phyloP scores from a whole-genome alignment of 2,888 invertebrate genomes.

The Callosobruchus maculatus region DNA sequence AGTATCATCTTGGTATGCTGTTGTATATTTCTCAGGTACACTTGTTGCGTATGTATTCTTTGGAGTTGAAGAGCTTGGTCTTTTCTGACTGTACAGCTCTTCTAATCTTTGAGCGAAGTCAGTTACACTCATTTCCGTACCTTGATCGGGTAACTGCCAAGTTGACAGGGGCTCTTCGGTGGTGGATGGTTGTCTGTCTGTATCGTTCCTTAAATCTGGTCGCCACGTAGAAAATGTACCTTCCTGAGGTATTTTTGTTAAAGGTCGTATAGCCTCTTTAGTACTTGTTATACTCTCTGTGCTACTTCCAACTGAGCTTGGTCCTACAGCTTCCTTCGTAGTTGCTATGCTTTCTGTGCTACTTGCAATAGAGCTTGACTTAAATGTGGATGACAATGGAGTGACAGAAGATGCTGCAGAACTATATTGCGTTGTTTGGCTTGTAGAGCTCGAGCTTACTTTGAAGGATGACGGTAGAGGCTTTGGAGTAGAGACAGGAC shows the following conservation, averaged over 20 bases:
- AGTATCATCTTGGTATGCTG: background rate
- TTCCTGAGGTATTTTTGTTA: background rate
- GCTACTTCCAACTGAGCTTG: background rate
- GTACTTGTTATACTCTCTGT: background rate
- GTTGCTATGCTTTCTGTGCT: background rate
- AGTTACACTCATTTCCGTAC: background rate
- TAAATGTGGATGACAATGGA: background rate
- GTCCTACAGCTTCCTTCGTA: background rate
- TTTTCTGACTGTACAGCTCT: background rate
- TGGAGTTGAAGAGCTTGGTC: background rate
- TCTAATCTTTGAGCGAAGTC: background rate
- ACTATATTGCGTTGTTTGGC: background rate
- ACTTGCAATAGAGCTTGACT: background rate
- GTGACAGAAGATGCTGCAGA: background rate
- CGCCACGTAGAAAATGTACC: conserved; percentile 3
- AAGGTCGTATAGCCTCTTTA: background rate
- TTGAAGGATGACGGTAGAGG: background rate
- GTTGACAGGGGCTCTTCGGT: background rate
- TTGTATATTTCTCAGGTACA: background rate
- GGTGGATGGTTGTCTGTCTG: background rate
- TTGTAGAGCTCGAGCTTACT: background rate
- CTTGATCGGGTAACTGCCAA: background rate
- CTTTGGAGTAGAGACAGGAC: background rate
- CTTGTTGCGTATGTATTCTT: background rate
- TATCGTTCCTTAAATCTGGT: background rate